A percentile compares a stretch with the other conserved stretches of the same genome.
These are phyloP conservation scores for Stratiomys singularior DNA, from an alignment of 2,888 invertebrate genomes.

Conservation along the genomic window DNA sequence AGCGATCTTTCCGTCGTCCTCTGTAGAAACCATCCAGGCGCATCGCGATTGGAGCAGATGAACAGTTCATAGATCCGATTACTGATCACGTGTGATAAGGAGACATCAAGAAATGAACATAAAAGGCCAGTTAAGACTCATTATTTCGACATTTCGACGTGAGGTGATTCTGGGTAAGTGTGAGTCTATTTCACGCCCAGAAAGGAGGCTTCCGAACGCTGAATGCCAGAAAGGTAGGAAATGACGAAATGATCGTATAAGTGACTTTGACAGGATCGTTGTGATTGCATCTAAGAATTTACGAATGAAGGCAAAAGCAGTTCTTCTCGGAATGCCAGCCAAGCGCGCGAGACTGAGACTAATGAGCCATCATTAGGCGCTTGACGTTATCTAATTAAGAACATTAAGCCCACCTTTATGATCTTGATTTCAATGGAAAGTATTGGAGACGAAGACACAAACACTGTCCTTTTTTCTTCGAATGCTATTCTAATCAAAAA, in stretches of 20 bases:
- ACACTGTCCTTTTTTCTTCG: not conserved
- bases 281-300: slow-evolving; percentile 27
- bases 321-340: slow-evolving; percentile 27
- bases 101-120: slow-evolving; percentile 2
- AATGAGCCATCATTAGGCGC: slow-evolving; percentile 36
- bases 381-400: slow-evolving; percentile 33
- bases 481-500: not conserved
- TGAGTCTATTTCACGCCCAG: slow-evolving; percentile 31
- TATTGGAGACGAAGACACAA: not conserved
- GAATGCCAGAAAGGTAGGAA: not conserved
- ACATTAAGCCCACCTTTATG: slow-evolving; percentile 31
- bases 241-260: slow-evolving; percentile 37
- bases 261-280: slow-evolving; percentile 29
- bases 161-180: not conserved
- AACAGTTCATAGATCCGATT: slow-evolving; percentile 40
- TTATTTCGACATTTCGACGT: slow-evolving; percentile 17
- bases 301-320: not conserved
- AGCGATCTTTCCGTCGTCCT: slow-evolving; percentile 6
- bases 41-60: slow-evolving; percentile 8
- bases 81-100: slow-evolving; percentile 26
- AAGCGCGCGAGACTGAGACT: slow-evolving; percentile 8
- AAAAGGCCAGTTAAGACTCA: slow-evolving; percentile 18
- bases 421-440: slow-evolving; percentile 14
- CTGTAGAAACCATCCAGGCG: not conserved
- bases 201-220: no score